Conservation (phyloP, 2,797 vertebrate genomes). For the Masticophis lateralis region DNA sequence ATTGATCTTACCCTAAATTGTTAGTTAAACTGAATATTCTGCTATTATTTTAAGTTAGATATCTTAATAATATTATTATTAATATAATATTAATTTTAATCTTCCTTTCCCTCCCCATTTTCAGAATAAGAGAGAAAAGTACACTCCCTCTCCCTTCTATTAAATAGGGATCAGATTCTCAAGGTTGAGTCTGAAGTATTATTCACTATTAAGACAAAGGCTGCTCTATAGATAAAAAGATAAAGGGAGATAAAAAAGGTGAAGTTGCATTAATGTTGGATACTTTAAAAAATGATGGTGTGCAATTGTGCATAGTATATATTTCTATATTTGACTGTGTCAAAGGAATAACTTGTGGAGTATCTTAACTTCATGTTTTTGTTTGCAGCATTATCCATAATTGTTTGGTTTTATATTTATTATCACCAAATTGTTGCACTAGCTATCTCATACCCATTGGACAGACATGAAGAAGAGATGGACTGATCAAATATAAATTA, state of each 20-base stretch:
- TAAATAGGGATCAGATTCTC: neutral
- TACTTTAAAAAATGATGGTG: constrained; percentile 8
- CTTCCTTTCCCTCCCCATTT: neutral
- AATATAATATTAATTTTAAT: constrained; percentile 21
- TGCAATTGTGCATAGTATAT: neutral
- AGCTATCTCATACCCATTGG: neutral
- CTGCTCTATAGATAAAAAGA: neutral
- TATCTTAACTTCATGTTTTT: neutral
- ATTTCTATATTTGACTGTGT: constrained; percentile 7
- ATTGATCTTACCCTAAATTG: constrained; percentile 21
- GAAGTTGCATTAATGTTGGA: neutral
- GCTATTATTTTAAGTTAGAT: constrained; percentile 19
- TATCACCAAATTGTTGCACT: neutral
- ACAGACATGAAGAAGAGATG: neutral
- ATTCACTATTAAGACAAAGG: constrained; percentile 3
- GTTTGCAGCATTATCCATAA: neutral
- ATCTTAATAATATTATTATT: constrained; percentile 5
- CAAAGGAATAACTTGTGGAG: neutral
- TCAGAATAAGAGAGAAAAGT: neutral
- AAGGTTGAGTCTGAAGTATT: constrained; percentile 11
- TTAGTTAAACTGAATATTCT: neutral
- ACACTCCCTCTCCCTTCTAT: neutral
- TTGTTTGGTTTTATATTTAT: neutral
- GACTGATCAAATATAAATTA: neutral
- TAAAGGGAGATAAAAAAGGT: constrained; percentile 12